Conservation (phyloP, 2,797 vertebrate species). For the Percopsis omiscomaycus region DNA sequence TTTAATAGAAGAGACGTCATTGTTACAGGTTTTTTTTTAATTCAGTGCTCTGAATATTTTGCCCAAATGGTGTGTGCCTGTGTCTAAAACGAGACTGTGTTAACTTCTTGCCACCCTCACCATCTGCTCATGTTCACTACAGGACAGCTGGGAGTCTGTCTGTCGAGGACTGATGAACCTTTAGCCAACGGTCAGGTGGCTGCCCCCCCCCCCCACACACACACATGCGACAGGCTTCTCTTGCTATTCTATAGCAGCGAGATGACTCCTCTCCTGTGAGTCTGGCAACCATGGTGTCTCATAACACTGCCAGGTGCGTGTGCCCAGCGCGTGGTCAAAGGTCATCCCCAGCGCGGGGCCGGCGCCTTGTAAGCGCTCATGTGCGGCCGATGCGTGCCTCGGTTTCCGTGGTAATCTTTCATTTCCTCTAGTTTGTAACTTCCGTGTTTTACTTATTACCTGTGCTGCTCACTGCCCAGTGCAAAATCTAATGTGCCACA, state of each 20-base stretch:
- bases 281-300: slow-evolving; percentile 43
- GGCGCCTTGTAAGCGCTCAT: slow-evolving; percentile 17
- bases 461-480: slow-evolving; percentile 43
- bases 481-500: slow-evolving; percentile 62
- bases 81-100: slow-evolving; percentile 55
- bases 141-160: slow-evolving; percentile 64
- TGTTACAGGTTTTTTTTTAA: slow-evolving; percentile 12
- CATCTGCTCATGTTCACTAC: slow-evolving; percentile 64
- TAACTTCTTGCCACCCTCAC: slow-evolving; percentile 56
- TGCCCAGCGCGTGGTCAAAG: slow-evolving; percentile 47
- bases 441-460: slow-evolving; percentile 52
- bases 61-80: slow-evolving; percentile 32
- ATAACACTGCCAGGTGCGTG: slow-evolving; percentile 58
- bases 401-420: slow-evolving; percentile 34
- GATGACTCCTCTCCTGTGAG: slow-evolving; percentile 38
- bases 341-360: slow-evolving; percentile 35
- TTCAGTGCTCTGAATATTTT: slow-evolving; percentile 15
- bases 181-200: slow-evolving; percentile 39
- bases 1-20: no score
- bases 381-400: slow-evolving; percentile 24
- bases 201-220: slow-evolving; percentile 41
- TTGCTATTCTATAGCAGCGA: slow-evolving; percentile 32
- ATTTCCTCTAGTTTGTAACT: slow-evolving; percentile 41
- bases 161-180: slow-evolving; percentile 54
- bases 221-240: slow-evolving; percentile 36